Conservation (phyloP, 2,797 vertebrate species). For the Sebastes dallii region DNA sequence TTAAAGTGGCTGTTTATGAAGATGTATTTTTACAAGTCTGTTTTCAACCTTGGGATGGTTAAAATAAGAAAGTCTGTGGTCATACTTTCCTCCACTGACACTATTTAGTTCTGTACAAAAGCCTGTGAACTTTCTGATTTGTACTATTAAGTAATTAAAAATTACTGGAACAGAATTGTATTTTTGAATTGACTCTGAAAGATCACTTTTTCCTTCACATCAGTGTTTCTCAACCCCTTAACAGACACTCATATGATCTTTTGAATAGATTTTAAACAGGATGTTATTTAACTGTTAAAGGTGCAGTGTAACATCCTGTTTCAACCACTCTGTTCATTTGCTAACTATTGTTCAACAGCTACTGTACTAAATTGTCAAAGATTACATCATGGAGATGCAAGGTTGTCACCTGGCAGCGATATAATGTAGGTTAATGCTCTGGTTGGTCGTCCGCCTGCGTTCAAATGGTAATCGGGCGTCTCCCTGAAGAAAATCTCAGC, state of each 20-base stretch:
- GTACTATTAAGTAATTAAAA: not conserved
- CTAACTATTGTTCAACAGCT: not conserved
- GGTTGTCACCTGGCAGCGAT: not conserved
- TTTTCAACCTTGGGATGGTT: slow-evolving; percentile 4
- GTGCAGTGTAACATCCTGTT: no score
- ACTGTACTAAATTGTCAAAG: no score
- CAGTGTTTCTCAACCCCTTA: not conserved
- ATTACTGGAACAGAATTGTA: not conserved
- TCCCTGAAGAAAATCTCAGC: slow-evolving; percentile 60
- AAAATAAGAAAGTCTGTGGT: slow-evolving; percentile 7
- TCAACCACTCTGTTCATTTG: not conserved
- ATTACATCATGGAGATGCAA: not conserved
- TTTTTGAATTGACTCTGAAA: not conserved
- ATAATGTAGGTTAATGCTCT: not conserved
- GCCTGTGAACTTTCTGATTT: not conserved
- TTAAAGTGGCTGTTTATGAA: slow-evolving; percentile 18
- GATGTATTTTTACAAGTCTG: slow-evolving; percentile 32
- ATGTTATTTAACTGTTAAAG: not conserved
- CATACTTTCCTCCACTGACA: not conserved
- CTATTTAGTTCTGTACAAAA: not conserved
- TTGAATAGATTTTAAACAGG: not conserved
- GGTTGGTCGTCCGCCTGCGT: not conserved
- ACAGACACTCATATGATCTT: not conserved
- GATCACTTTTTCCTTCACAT: not conserved
- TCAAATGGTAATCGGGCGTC: not conserved